Percentiles rank a stretch among this genome's conserved stretches.
Evolutionary conservation across 2,888 invertebrate genomes (phyloP).

Genomic region (Caenorhabditis sinica): DNA sequence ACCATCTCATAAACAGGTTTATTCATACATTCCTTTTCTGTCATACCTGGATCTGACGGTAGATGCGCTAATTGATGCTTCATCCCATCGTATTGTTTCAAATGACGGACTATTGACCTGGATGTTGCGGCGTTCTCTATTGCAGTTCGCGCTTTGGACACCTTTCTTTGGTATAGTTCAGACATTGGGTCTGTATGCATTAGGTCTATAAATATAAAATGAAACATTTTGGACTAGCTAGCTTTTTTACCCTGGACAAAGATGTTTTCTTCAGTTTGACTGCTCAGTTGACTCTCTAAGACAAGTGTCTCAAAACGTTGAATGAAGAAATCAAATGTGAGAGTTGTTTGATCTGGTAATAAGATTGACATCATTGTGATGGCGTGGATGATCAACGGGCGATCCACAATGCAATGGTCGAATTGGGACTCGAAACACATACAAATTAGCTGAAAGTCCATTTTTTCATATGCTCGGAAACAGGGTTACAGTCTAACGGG

Average conservation of each 20-base stretch:
- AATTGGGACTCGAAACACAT: conserved; percentile 97
- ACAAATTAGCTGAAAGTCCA: conserved; percentile 75
- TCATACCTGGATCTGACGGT: conserved; percentile 69
- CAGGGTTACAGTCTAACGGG: too few species aligned
- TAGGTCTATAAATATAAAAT: conserved; percentile 87
- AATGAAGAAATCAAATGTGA: conserved; percentile 98
- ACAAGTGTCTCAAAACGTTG: conserved; percentile 94
- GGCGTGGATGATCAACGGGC: conserved; percentile 96
- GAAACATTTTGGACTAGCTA: neutral
- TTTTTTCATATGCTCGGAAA: too few species aligned
- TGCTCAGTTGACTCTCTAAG: conserved; percentile 93
- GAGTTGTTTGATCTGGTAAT: conserved; percentile 92
- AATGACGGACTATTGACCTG: conserved; percentile 84
- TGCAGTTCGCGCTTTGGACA: conserved; percentile 84
- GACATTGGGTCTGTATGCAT: conserved; percentile 92
- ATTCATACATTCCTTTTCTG: neutral
- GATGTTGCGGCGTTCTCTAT: conserved; percentile 86
- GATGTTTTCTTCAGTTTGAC: conserved; percentile 74
- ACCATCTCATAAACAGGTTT: neutral
- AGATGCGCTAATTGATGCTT: conserved; percentile 78
- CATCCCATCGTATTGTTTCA: conserved; percentile 77
- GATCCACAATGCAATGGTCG: conserved; percentile 96
- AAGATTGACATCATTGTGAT: conserved; percentile 96
- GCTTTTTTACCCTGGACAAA: conserved; percentile 74
- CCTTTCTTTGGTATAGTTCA: conserved; percentile 91